Base-by-base conservation (phyloP, 1,140 invertebrate species). In the Pseudomyrmex pallidus region DNA sequence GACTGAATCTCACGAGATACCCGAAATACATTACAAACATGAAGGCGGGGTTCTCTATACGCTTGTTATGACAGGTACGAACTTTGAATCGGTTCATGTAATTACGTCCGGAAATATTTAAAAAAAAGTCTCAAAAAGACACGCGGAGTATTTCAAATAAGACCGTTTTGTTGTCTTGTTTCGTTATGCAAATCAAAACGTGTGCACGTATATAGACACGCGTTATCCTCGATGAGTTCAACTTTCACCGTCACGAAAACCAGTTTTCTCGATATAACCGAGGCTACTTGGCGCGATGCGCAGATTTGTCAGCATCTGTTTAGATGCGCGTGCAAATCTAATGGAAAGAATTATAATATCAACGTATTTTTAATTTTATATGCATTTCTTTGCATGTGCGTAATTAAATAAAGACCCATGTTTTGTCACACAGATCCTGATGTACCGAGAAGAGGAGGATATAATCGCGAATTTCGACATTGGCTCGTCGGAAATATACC, bases 401-500 rank as follows among this genome's bases (percentile, higher is more conserved):
- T 12, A 17, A 22, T 2, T 56, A 0, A 50, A 9, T 4, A 10
- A 22, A 62, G 8, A 12, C 7, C n/a, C n/a, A 0, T 13, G 13
- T 52, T n/a, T 22, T 22, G 7, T 74, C 10, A 3, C 35, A 95
- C 35, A 95, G 96, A 97, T 94, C 96, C 96, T 5, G 96, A 97
- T 93, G 95, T 95, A 2, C 96, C 96, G 57, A 95, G 93, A n/a
- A 73, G 80, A 4, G 93, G 95, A 67, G 91, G 93, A 52, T 94
- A 95, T 94, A 83, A 95, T 84, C 90, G 96, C 5, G 96, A 97
- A 91, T 96, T 95, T 92, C 95, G 96, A 74, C 96, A 97, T 87
- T 97, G 96, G 96, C 90, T 97, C 0, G 95, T 97, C 5, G 96
- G 95, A 56, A 97, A 97, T 89, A 96, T 97, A 82, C 96, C 96